Evolutionary conservation across 2,888 invertebrate genomes (phyloP), one percentile per base, ranked within the genome.

Genomic region (Heliconius cydno): DNA sequence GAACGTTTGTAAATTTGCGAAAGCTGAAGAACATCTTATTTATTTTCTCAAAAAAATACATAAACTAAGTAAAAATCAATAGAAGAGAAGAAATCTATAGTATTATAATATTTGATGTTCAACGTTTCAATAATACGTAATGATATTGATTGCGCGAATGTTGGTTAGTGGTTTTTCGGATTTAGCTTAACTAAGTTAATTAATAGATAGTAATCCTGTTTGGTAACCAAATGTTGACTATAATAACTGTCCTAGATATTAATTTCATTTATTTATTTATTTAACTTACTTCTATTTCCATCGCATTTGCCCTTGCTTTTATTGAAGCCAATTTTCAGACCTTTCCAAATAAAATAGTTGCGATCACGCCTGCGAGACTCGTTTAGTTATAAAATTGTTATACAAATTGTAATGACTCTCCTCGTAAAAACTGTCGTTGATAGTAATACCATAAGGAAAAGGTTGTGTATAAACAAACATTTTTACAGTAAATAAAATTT

Each of bases 121-220:
- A 72, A 60, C 3, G 22, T 73, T 73, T 60, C 73, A 57, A 73
- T 60, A 38, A 22, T n/a, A 34, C n/a, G n/a, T n/a, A 60, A 60
- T 60, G 60, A 60, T n/a, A 38, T 73, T 73, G 60, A 38, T 15
- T 73, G n/a, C 34, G 60, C 60, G 60, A 22, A 57, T 72, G 28
- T 34, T 38, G 60, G 60, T 60, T n/a, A n/a, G 73, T 60, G 73
- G 73, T 73, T 60, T 73, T 60, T 38, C 60, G n/a, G n/a, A 73
- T 73, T 57, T 38, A 60, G 73, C 60, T 73, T 73, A 73, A 73
- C 73, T 73, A 34, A 34, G 60, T 73, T 60, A 73, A 60, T 73
- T 46, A 38, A 38, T 60, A 60, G 34, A 38, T 57, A 57, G 1
- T 73, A 38, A 73, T n/a, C 60, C n/a, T 34, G 38, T 38, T 38